Evolutionary conservation across 2,113 vertebrate genomes (phyloP).

Genomic region (Ictalurus furcatus): DNA sequence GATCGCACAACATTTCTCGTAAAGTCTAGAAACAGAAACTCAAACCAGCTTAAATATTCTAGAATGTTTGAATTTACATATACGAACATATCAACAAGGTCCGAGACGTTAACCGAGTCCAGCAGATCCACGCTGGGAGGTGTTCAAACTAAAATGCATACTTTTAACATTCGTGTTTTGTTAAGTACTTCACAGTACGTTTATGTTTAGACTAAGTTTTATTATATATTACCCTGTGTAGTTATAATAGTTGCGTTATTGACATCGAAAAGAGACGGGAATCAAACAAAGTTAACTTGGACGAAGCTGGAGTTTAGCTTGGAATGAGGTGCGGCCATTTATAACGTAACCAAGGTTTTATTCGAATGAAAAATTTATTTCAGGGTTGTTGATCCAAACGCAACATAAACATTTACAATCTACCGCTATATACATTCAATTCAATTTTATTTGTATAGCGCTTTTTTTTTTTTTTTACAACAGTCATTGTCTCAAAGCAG

Average conservation of each 20-base stretch:
- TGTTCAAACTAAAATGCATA: not conserved
- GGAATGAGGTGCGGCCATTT: too few relatives aligned
- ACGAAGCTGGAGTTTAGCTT: too few relatives aligned
- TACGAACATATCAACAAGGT: not conserved
- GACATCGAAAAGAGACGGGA: too few relatives aligned
- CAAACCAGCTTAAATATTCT: not conserved
- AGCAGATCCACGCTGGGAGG: not conserved
- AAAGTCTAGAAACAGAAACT: not conserved
- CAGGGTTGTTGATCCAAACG: not conserved
- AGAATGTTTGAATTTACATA: not conserved
- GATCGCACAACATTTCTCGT: not conserved
- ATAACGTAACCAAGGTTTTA: not conserved
- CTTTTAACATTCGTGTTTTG: not conserved
- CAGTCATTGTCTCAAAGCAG: too few relatives aligned
- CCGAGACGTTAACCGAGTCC: not conserved
- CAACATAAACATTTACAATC: not conserved
- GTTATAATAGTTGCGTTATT: too few relatives aligned
- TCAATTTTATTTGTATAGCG: too few relatives aligned
- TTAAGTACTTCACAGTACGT: not conserved
- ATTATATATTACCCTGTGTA: not conserved
- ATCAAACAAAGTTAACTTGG: too few relatives aligned
- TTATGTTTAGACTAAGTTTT: not conserved
- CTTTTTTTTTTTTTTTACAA: too few relatives aligned
- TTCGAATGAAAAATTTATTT: not conserved
- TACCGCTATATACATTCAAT: not conserved